Conservation (phyloP, 2,797 vertebrate species). For the Aldrovandia affinis region DNA sequence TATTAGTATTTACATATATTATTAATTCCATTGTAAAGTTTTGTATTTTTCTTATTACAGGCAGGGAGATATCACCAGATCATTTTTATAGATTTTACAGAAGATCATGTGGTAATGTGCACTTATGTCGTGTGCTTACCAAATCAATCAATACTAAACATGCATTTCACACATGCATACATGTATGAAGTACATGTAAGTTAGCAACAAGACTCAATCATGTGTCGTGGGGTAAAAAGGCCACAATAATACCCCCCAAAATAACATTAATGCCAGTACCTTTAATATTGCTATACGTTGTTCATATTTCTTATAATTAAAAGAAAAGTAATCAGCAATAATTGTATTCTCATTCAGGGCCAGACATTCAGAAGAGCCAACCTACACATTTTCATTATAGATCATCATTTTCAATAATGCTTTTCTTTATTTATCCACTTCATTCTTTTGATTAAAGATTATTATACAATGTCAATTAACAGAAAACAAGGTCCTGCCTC, state of each 20-base stretch:
- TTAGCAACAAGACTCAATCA: neutral
- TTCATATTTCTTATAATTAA: neutral
- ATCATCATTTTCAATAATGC: neutral
- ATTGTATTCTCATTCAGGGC: too few species aligned
- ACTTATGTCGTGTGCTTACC: slow-evolving; percentile 12
- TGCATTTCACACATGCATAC: slow-evolving; percentile 18
- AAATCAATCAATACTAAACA: slow-evolving; percentile 5
- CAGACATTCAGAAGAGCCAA: too few species aligned
- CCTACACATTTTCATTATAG: neutral
- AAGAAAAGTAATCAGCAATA: neutral
- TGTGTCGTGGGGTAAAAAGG: neutral
- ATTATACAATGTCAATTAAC: neutral
- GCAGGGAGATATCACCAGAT: neutral
- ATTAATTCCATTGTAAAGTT: neutral
- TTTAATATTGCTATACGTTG: neutral
- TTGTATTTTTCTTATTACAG: neutral
- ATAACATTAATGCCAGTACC: neutral
- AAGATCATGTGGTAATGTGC: neutral
- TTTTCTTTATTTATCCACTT: neutral
- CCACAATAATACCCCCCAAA: neutral
- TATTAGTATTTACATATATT: neutral
- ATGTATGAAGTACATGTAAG: slow-evolving; percentile 2
- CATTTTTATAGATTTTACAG: neutral
- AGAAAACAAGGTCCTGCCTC: neutral
- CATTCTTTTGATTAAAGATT: neutral